These are phyloP conservation scores for Parelbella ahira DNA, from an alignment of 2,888 invertebrate genomes.

Conservation along the genomic window DNA sequence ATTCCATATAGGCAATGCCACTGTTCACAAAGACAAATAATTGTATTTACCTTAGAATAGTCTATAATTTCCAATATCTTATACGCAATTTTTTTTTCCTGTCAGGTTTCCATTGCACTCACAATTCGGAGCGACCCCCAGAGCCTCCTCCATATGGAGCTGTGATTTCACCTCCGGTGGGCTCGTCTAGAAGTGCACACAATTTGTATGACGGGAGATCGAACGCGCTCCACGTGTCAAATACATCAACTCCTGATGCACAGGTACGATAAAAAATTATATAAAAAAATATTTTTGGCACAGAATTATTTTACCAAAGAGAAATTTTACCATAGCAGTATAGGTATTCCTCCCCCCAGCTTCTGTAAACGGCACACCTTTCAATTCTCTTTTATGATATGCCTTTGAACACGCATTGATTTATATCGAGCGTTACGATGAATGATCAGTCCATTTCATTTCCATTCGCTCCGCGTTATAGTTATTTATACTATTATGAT, in stretches of 20 bases:
- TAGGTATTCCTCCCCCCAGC: conserved; percentile 12
- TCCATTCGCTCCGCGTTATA: no score
- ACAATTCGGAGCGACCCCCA: conserved; percentile 60
- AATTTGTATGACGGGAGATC: conserved; percentile 63
- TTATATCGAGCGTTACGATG: conserved; percentile 1
- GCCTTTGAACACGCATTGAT: conserved; percentile 1
- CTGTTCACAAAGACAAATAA: no score
- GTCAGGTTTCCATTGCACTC: conserved; percentile 61
- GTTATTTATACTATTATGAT: no score
- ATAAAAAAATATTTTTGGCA: conserved; percentile 13
- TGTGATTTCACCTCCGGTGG: conserved; percentile 62
- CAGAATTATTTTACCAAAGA: conserved; percentile 10
- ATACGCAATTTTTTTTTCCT: no score
- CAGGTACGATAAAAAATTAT: conserved; percentile 46
- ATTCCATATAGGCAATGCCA: no score
- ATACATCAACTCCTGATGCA: conserved; percentile 65
- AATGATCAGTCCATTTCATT: conserved; percentile 1
- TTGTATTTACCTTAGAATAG: no score
- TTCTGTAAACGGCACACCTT: conserved; percentile 8
- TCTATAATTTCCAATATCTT: no score
- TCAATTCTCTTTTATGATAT: conserved; percentile 2
- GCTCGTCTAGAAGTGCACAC: conserved; percentile 57
- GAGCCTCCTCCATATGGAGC: conserved; percentile 69
- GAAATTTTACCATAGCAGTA: conserved; percentile 9
- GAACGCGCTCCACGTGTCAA: conserved; percentile 59